phyloP scores from a whole-genome alignment of 2,888 invertebrate species.

The Ryuthela nishihirai region DNA sequence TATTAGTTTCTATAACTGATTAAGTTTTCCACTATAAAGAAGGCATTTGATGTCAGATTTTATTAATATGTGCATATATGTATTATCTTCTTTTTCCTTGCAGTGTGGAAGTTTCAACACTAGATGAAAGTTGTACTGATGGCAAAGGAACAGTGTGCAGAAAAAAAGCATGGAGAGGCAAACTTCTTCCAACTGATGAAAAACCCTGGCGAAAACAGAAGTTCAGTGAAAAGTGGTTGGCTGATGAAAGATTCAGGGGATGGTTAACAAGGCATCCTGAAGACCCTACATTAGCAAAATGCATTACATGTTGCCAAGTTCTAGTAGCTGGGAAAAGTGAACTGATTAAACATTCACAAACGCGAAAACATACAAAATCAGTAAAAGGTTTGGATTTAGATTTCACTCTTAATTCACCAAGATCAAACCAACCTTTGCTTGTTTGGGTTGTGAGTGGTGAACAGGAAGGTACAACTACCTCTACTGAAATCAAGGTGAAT shows the following conservation, averaged over 20 bases:
- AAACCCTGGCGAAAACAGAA: slow-evolving; percentile 33
- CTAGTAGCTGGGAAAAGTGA: slow-evolving; percentile 35
- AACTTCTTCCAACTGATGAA: slow-evolving; percentile 18
- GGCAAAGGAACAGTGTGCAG: too few species aligned
- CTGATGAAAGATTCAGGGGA: slow-evolving; percentile 30
- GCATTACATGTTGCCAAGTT: slow-evolving; percentile 28
- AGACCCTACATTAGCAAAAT: slow-evolving; percentile 26
- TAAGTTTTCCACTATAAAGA: too few species aligned
- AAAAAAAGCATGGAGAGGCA: slow-evolving; percentile 28
- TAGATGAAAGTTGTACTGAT: too few species aligned
- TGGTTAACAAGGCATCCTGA: slow-evolving; percentile 31
- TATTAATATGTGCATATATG: too few species aligned
- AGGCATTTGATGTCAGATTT: too few species aligned
- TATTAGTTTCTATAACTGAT: too few species aligned
- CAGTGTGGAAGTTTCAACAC: too few species aligned
- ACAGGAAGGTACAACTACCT: slow-evolving; percentile 11
- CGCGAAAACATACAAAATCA: slow-evolving; percentile 27
- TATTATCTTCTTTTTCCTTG: too few species aligned
- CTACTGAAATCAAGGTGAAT: slow-evolving; percentile 31
- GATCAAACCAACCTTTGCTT: slow-evolving; percentile 19
- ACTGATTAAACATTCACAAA: slow-evolving; percentile 28
- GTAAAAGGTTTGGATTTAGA: slow-evolving; percentile 14
- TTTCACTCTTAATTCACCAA: neutral
- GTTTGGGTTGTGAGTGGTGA: slow-evolving; percentile 32
- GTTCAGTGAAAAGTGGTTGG: slow-evolving; percentile 29